Conservation (phyloP, 1,140 invertebrate genomes). For the silkworm (Bombyx mori) region ASM3026992v2 NC_085113.1:13463501-13464000, state of each 20-base stretch:
- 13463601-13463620: conserved; percentile 4
- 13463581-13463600: conserved; percentile 3
- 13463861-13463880: too few relatives aligned
- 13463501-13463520: too few relatives aligned
- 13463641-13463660: conserved; percentile 55
- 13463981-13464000: too few relatives aligned
- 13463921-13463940: too few relatives aligned
- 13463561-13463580: not conserved
- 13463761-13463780: not conserved
- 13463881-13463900: too few relatives aligned
- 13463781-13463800: not conserved
- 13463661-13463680: conserved; percentile 50
- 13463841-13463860: too few relatives aligned
- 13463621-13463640: conserved; percentile 61
- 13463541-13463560: conserved; percentile 2
- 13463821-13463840: too few relatives aligned
- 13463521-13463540: not conserved
- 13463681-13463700: conserved; percentile 55
- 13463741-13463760: conserved; percentile 9
- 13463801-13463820: not conserved
- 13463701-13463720: conserved; percentile 46
- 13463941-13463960: too few relatives aligned
- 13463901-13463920: too few relatives aligned
- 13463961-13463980: too few relatives aligned
- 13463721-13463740: conserved; percentile 61